Evolutionary conservation across 2,797 vertebrate species (phyloP), one percentile per base, ranked within the genome.

Genomic region (Sitta carolinensis): DNA sequence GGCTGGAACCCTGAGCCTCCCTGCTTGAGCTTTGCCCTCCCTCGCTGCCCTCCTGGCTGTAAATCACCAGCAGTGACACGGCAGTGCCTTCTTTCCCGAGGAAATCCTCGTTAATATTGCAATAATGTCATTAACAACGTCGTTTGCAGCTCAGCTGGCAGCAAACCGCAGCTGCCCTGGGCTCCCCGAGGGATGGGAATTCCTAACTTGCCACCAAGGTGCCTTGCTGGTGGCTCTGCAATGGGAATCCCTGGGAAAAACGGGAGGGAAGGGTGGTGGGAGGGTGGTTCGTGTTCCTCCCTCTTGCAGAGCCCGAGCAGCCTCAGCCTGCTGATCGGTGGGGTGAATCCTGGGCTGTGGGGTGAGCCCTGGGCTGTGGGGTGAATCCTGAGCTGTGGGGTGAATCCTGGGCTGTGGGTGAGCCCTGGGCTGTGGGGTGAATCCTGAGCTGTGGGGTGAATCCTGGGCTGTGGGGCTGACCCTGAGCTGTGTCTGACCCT

Each of bases 91-190:
- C 34, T 27, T 42, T 21, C 50, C 16, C 1, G 83, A 54, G 30
- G 83, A 94, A 91, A 93, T 52, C 0, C 14, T 54, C 45, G 57
- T 62, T 94, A 84, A 92, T 89, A 47, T 86, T 66, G 50, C 2
- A 51, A 69, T 43, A 45, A 61, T 61, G 21, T 26, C 55, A 61
- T 70, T 32, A 87, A 87, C 83, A 70, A 74, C 6, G 7, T 57
- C 77, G 70, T 83, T 85, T 94, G 59, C 80, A 70, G 58, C 87
- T 96, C 87, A 87, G 83, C 73, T 85, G 88, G 95, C 74, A 85
- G 77, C 43, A 74, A 55, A 73, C 68, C 69, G 72, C 68, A 73
- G 50, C 67, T 93, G 80, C 43, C 25, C 26, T 4, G 16, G 25
- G 29, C 64, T 72, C 47, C 51, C 40, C 32, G 8, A 7, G 36